Base-by-base conservation (phyloP, 2,797 vertebrate species). In the Cuculus canorus region DNA sequence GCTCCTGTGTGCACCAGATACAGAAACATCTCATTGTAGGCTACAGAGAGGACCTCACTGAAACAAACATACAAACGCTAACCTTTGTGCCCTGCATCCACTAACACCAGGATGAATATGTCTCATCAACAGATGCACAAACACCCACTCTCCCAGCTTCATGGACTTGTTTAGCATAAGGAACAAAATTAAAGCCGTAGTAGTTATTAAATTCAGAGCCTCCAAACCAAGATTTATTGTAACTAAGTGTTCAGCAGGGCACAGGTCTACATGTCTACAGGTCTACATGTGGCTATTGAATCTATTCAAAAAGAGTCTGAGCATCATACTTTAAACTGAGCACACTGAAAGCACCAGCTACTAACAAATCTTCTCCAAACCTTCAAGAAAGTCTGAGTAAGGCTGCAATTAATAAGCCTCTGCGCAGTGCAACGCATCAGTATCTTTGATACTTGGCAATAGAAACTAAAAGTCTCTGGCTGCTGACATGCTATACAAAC, bases 11-110 rank as follows among this genome's bases (percentile, higher is more conserved):
- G 60, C 64, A 61, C 54, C 50, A 71, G 65, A 91, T 10, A 52
- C 56, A 81, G 39, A 69, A 92, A 75, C n/a, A 81, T 47, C 57
- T 78, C 45, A 71, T 48, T 69, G 32, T 5, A 83, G 59, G 68
- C 70, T 53, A 82, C 11, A 93, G 86, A 94, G 88, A 95, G 88
- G 80, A 43, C 92, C 70, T 82, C 85, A 75, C 87, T 92, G 81
- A 87, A 96, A 94, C 5, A 32, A 47, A 88, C 4, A 66, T 39
- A 16, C 2, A 54, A 93, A 92, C 71, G 52, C 71, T 77, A 86
- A 82, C 56, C 81, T 92, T 63, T 30, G 24, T 63, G 66, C 47
- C 54, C 81, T 85, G 56, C 53, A 57, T 22, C 23, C 45, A 69
- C 39, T 50, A 43, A 88, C 28, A 84, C 23, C 18, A 60, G 53